Percentiles rank a stretch among this genome's conserved stretches.
Conservation (phyloP, 2,797 vertebrate genomes). For the Xiphorhynchus erythropygius region DNA sequence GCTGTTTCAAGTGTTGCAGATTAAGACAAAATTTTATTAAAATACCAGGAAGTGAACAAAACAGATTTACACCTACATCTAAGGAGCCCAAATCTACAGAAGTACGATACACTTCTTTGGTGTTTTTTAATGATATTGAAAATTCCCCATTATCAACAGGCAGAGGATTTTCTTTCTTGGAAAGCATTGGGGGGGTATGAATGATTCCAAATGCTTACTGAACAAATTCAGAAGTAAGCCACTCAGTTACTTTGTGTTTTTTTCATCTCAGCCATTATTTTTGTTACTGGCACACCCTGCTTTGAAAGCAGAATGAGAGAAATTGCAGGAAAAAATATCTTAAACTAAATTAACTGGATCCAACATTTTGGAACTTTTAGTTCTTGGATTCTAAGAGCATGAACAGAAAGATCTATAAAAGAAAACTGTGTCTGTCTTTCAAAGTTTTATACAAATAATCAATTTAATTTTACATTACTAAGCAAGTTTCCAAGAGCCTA, state of each 20-base stretch:
- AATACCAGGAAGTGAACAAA: not conserved
- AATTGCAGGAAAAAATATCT: not conserved
- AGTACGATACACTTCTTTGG: not conserved
- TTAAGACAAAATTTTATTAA: not conserved
- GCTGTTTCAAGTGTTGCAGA: not conserved
- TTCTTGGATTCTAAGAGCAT: not conserved
- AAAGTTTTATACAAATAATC: not conserved
- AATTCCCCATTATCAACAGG: not conserved
- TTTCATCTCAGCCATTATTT: not conserved
- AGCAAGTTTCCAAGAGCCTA: not conserved
- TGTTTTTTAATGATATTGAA: not conserved
- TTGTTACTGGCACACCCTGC: not conserved
- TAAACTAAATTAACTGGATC: not conserved
- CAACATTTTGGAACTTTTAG: not conserved
- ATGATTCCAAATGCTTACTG: not conserved
- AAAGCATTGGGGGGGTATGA: rapidly evolving
- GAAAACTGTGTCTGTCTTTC: not conserved
- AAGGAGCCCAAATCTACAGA: not conserved
- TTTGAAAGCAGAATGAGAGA: not conserved
- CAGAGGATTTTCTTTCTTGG: not conserved
- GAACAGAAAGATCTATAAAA: not conserved
- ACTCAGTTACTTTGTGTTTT: not conserved
- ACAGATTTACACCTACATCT: not conserved
- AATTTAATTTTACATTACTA: not conserved
- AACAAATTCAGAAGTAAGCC: not conserved